Evolutionary conservation across 92 coral and sea anemone genomes (phyloP).

Genomic region (Montipora capitata): DNA sequence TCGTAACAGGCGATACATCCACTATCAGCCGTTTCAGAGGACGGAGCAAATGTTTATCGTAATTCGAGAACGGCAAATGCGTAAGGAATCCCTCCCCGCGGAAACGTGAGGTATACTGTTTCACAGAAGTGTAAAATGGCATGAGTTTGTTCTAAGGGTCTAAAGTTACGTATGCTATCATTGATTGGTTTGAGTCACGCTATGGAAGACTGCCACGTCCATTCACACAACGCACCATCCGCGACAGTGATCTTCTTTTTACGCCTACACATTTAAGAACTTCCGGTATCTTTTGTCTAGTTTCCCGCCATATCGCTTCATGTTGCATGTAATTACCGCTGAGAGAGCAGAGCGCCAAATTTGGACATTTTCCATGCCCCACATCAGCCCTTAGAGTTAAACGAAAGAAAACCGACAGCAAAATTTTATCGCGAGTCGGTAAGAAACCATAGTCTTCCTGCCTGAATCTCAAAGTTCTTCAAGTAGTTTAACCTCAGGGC

Average conservation of each 20-base stretch:
- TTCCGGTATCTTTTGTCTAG: constrained; percentile 40
- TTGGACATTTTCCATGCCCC: constrained; percentile 13
- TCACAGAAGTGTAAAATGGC: not conserved
- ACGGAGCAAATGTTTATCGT: constrained; percentile 20
- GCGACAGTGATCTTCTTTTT: not conserved
- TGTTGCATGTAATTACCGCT: not conserved
- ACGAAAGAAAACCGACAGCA: too few relatives aligned
- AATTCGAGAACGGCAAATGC: constrained; percentile 8
- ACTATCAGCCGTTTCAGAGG: not conserved
- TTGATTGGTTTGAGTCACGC: constrained; percentile 26
- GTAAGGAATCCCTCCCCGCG: not conserved
- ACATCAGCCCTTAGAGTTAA: not conserved
- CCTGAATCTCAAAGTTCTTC: too few relatives aligned
- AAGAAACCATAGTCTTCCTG: too few relatives aligned
- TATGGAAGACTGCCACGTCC: not conserved
- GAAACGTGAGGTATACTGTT: not conserved
- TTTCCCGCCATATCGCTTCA: constrained; percentile 37
- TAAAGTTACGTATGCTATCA: not conserved
- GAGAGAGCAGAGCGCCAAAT: not conserved
- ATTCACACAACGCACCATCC: not conserved
- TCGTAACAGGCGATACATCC: not conserved
- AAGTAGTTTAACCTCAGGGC: too few relatives aligned
- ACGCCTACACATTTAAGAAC: not conserved
- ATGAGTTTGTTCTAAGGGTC: not conserved
- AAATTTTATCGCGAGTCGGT: too few relatives aligned